Base-by-base conservation (phyloP, 2,113 vertebrate species). In the Gasterosteus nipponicus region DNA sequence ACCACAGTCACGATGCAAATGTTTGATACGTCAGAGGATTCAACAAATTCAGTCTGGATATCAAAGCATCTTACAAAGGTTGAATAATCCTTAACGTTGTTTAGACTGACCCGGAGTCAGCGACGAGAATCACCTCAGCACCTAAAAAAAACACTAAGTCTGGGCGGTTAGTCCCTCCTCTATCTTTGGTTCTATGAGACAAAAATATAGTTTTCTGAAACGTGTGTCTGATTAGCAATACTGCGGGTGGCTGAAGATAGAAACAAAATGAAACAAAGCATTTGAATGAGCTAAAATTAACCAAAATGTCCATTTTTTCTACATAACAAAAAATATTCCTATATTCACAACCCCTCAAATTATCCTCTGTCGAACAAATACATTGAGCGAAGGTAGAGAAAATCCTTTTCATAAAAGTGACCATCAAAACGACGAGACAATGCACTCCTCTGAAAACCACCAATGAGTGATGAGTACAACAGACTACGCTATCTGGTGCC, bases 1-100 rank as follows among this genome's bases (percentile, higher is more conserved):
- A 95, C 94, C 94, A 94, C 92, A 96, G 94, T 95, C 91, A 94
- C 93, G 93, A 96, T 94, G 95, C 94, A 95, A 95, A 86, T 84
- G 86, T 89, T 93, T 93, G 93, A 96, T 95, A 95, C 92, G 93
- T 95, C 94, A 70, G 19, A 58, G 73, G 74, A 56, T 86, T 87
- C 59, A 95, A 91, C 91, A 81, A 86, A 80, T 77, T 95, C 91
- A 94, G 94, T 94, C 94, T 89, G 89, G 80, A 93, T 94, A 94
- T 90, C 84, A 91, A 92, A 92, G 90, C 78, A 60, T 89, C 83
- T 86, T 82, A 87, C 75, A 90, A 92, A 83, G 22, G 71, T 89
- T 69, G 62, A 31, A 86, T 83, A 62, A 87, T 86, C 79, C 64
- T 68, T 62, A 60, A 82, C 59, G 62, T 60, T 54, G 41, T 69